These are phyloP conservation scores for Mycetomoellerius zeteki DNA, from an alignment of 1,140 invertebrate genomes.

Conservation along the genomic window DNA sequence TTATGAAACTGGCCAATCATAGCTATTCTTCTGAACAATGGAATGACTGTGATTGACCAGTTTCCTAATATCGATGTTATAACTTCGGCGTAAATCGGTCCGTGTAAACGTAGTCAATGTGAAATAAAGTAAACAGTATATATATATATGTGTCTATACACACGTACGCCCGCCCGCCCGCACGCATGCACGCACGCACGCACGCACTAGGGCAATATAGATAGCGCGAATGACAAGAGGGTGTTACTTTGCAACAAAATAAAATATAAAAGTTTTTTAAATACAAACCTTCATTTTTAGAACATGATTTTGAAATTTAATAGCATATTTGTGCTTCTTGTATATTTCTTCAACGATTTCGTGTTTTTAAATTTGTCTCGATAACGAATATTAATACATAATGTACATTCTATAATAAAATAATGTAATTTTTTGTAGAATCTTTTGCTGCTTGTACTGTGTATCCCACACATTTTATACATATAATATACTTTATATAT, in stretches of 20 bases:
- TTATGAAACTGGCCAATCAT: no score
- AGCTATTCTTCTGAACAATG: no score
- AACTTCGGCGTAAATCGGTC: no score
- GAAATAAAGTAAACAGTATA: no score
- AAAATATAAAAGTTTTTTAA: not conserved
- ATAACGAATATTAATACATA: not conserved
- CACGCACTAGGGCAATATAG: not conserved
- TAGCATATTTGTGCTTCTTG: not conserved
- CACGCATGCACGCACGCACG: no score
- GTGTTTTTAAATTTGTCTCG: not conserved
- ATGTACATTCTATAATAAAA: not conserved
- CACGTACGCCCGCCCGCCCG: no score
- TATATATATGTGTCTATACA: no score
- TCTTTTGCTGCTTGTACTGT: not conserved
- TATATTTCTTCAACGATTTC: not conserved
- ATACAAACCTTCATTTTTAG: not conserved
- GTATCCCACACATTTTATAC: not conserved
- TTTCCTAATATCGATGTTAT: no score
- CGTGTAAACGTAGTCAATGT: no score
- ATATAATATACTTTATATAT: slow-evolving; percentile 19
- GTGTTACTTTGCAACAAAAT: not conserved
- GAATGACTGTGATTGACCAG: no score
- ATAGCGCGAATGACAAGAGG: not conserved
- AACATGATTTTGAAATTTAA: not conserved
- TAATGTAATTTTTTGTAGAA: not conserved